Percentiles rank a stretch among this genome's conserved stretches.
Conservation (phyloP, 2,113 vertebrate genomes). For the Tringa solitaria region DNA sequence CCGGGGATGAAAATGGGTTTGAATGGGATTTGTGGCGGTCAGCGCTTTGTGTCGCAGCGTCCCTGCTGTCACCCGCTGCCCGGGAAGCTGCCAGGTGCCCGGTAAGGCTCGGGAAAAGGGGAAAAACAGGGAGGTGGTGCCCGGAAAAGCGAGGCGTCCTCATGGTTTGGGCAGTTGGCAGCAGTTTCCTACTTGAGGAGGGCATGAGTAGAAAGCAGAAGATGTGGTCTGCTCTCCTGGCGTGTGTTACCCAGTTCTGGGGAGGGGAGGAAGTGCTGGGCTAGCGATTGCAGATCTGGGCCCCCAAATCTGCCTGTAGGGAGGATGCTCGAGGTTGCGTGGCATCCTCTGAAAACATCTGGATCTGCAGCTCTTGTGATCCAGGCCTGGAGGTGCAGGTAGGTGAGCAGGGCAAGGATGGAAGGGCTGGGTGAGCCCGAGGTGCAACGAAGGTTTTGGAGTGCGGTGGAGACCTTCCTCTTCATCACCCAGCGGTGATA, state of each 20-base stretch:
- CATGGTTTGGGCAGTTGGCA: neutral
- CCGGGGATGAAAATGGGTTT: accelerated
- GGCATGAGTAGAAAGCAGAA: neutral
- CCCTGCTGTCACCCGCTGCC: neutral
- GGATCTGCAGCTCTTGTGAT: neutral
- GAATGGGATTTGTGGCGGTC: accelerated
- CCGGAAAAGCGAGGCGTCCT: neutral
- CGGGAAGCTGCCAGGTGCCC: neutral
- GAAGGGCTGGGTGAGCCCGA: neutral
- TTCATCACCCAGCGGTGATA: neutral
- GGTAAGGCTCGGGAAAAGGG: neutral
- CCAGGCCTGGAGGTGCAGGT: accelerated
- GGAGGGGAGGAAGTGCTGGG: neutral
- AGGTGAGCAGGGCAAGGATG: neutral
- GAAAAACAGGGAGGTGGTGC: neutral
- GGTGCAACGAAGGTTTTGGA: no score
- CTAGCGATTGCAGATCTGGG: accelerated
- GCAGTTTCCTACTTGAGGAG: neutral
- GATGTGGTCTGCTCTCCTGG: neutral
- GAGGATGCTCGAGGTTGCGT: neutral
- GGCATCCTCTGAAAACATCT: neutral
- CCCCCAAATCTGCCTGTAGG: accelerated
- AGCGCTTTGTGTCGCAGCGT: accelerated
- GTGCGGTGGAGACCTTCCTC: neutral
- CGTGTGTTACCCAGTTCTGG: neutral